phyloP scores from a whole-genome alignment of 2,113 vertebrate species.

The Boleophthalmus pectinirostris region DNA sequence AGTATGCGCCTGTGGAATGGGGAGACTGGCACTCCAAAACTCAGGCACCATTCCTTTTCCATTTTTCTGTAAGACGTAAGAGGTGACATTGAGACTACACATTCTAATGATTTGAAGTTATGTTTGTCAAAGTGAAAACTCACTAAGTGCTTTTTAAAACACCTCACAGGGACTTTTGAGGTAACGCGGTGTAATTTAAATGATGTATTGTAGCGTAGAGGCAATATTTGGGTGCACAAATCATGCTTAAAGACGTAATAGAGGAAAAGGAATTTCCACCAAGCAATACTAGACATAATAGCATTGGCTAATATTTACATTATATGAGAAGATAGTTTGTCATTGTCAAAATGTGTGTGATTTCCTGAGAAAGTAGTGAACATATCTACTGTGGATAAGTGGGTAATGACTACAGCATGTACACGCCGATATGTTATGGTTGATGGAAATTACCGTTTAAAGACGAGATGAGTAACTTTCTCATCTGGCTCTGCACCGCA shows the following conservation, averaged over 20 bases:
- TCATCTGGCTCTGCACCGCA: conserved; percentile 51
- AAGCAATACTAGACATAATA: conserved; percentile 4
- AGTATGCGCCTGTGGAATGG: not conserved
- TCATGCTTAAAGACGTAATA: not conserved
- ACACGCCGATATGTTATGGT: conserved; percentile 10
- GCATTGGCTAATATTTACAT: conserved; percentile 2
- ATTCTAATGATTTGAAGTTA: conserved; percentile 2
- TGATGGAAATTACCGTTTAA: conserved; percentile 35
- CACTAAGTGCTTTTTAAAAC: conserved; percentile 4
- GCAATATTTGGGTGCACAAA: conserved; percentile 1
- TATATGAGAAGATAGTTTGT: conserved; percentile 9
- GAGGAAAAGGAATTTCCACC: not conserved
- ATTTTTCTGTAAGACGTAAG: not conserved
- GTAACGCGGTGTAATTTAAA: not conserved
- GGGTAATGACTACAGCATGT: conserved; percentile 17
- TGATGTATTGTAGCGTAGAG: not conserved
- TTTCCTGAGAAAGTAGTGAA: conserved; percentile 7
- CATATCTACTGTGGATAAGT: not conserved
- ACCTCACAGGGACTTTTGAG: conserved; percentile 2
- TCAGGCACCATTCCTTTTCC: not conserved
- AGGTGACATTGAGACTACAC: conserved; percentile 4
- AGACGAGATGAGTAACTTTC: conserved; percentile 54
- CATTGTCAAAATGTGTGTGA: conserved; percentile 4
- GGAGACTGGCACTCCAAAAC: not conserved
- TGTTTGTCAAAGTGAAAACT: conserved; percentile 5